Evolutionary conservation across 2,113 vertebrate genomes (phyloP), one percentile per base, ranked within the genome.

Genomic region (Festucalex cinctus): DNA sequence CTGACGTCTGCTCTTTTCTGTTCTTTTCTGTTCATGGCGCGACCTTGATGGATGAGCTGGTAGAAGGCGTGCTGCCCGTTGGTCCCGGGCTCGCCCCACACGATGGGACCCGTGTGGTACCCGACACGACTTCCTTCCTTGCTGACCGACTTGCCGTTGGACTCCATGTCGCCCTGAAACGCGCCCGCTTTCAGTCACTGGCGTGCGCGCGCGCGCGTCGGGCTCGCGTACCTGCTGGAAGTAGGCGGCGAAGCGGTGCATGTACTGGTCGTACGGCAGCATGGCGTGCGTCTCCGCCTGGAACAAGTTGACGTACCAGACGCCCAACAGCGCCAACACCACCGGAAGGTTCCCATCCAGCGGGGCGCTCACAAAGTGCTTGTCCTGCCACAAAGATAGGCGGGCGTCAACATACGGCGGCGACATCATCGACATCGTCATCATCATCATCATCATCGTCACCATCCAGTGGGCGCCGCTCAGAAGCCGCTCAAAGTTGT

Each of bases 41-140:
- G 14, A 98, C 96, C 97, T 94, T 98, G 96, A 83, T 99, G 96
- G 77, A 99, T 98, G 51, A 98, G 96, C 90, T 98, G 96, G 85
- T 98, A 98, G 89, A 98, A 98, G 37, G 97, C 97, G 8, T 99
- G 97, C 74, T 99, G 96, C 4, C 97, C 96, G 0, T 99, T 98
- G 83, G 97, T 99, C 69, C 97, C 97, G 0, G 97, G 97, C 68
- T 99, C 97, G 0, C 97, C 96, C 96, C 96, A 99, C 17, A 99
- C 94, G 39, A 98, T 96, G 22, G 97, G 97, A 26, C 97, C 96
- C 0, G 97, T 98, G 75, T 79, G 92, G 81, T 98, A 93, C 83
- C 93, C 85, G 60, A 98, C 95, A 1, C 93, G 93, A 32, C 64
- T 22, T 6, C 96, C 96, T 0, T 94, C 89, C 82, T 90, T 96